Evolutionary conservation across 2,888 invertebrate species (phyloP), one percentile per base, ranked within the genome.

Genomic region (Antitype chi): DNA sequence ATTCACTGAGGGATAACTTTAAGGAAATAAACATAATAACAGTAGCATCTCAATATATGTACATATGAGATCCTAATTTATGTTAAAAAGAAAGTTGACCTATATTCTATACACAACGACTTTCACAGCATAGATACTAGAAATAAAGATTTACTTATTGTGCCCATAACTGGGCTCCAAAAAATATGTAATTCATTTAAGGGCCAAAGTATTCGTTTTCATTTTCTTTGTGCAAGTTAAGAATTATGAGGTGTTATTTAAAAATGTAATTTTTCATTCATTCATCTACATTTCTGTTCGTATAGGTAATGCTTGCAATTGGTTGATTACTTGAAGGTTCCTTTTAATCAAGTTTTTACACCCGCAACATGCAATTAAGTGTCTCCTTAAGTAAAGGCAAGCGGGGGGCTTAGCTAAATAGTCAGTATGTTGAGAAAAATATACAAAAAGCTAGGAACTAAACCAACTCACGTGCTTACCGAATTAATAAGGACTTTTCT

Each of bases 401-500:
- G 23, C n/a, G 64, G 25, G 43, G 20, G 49, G 66, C 43, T 47
- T 43, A 20, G 17, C 32, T 62, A 78, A 78, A 55, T 47, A 62
- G 55, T 62, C 43, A 47, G 28, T 25, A 13, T 49, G 49, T 60
- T 20, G 20, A 49, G 66, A 49, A 59, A 49, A 55, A 53, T 7
- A 62, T 53, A 62, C 28, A 71, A 57, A 43, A 70, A 81, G 60
- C 28, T 55, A 25, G 20, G 1, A 67, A 70, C 9, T 47, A 43
- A 81, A 66, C 73, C 81, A 43, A 59, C 63, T 73, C 87, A 86
- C 87, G 85, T 81, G 66, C 67, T 55, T 74, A 75, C 66, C 55
- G 38, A 81, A 85, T 87, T 88, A 86, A 88, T 87, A 79, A 67
- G 73, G 67, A 59, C 20, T 53, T 76, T 84, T 86, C 82, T 85